Evolutionary conservation across 2,888 invertebrate genomes (phyloP), one percentile per base, ranked within the genome.

Genomic region (Cryptocephalus primarius): DNA sequence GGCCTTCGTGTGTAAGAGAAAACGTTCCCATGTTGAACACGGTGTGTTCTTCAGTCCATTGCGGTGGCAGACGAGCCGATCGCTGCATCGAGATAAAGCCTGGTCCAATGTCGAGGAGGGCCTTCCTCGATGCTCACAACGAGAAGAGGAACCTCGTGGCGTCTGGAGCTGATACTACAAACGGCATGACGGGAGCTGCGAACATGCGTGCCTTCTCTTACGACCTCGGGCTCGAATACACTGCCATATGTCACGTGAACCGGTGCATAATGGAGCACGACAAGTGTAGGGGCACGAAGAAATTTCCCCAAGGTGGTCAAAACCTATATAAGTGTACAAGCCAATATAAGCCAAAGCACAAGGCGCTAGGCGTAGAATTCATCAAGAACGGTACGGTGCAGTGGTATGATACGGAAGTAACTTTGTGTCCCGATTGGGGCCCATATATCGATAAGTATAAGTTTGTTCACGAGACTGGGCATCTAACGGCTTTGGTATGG

Each of bases 191-290:
- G n/a, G 42, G 38, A 8, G 50, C 47, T 10, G 36, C 54, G 6
- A 46, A 54, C 39, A 54, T 54, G 54, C 42, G 34, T 39, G 48
- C 45, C 1, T 8, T 54, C 13, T 50, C 50, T 1, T 58, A 56
- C 45, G 54, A 57, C 40, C 43, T 50, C 14, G 52, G 55, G 14
- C 39, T 58, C 14, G 58, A 58, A 44, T 54, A 48, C 43, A 48
- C 54, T 8, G 56, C 58, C 1, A 41, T 42, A 11, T 58, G 58
- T 48, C 52, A 56, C 46, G 47, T 52, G 9, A 54, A 54, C 13
- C 43, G 40, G 9, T 58, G 58, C 39, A 43, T 44, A 14, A 47
- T 48, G 31, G 45, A 49, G 11, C 56, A 57, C 14, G 57, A 58
- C 38, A 34, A 34, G 9, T 56, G 55, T 40, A 42, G 52, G 12